A percentile compares a stretch with the other conserved stretches of the same genome.
These are phyloP conservation scores for Sitobion miscanthi DNA, from an alignment of 1,140 invertebrate genomes.

Conservation along the genomic window DNA sequence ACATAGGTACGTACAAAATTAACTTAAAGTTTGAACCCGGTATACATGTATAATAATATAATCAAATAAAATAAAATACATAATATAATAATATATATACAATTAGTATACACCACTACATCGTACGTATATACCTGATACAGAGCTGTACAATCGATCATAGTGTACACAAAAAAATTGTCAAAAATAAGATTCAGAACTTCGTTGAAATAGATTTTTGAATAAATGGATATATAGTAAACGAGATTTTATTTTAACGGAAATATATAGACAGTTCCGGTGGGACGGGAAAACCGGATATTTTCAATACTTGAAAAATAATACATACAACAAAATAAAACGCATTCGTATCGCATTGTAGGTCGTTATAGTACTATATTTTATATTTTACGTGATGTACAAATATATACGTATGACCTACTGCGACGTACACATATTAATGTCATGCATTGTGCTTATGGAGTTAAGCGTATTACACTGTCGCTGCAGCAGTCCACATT, in stretches of 20 bases:
- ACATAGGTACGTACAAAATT: no score
- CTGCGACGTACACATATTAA: background rate
- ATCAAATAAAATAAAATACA: no score
- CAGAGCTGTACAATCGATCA: no score
- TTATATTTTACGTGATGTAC: background rate
- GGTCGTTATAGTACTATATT: background rate
- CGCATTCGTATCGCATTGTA: background rate
- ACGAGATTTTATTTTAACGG: conserved; percentile 14
- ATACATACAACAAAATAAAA: background rate
- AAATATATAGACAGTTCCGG: background rate
- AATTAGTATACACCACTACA: no score
- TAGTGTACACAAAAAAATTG: background rate
- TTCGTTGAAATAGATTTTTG: background rate
- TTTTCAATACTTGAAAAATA: conserved; percentile 13
- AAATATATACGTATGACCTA: background rate
- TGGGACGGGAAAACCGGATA: background rate
- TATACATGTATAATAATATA: no score
- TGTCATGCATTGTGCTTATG: background rate
- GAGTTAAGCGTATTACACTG: background rate
- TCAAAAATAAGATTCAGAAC: background rate
- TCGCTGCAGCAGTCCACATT: background rate
- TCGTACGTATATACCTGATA: no score
- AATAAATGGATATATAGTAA: conserved; percentile 12
- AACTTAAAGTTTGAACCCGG: no score
- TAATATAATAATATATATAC: no score